Evolutionary conservation across 1,140 invertebrate genomes (phyloP), one percentile per base, ranked within the genome.

Genomic region (Pectinophora gossypiella): DNA sequence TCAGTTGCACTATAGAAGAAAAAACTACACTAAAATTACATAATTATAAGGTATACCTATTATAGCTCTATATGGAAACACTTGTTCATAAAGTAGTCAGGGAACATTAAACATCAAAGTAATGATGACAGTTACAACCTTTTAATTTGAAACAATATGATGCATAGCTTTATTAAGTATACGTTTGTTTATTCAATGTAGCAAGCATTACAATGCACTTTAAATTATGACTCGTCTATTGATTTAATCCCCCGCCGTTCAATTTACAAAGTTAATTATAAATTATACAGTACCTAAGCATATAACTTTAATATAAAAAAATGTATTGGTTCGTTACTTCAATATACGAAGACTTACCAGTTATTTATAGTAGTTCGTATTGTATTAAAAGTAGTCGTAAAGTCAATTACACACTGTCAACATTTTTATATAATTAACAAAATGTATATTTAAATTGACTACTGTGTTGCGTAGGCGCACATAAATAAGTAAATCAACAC

Each of bases 401-500:
- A 44, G 9, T 21, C 12, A 20, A 2, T 20, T 20, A 20, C 16
- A 13, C 38, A 40, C 16, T 13, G 18, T 16, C 38, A 40, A 40
- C 13, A 16, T 40, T 40, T 16, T 40, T 19, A 44, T 10, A 15
- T 21, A 21, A 44, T 44, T 44, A 44, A 19, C 5, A 44, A 38
- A 7, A 44, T 44, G 19, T 44, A 44, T 44, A 44, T 44, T 44
- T 13, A 44, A 44, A 44, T 20, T 53, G 51, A 49, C 46, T 53
- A 27, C 23, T 35, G 19, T 51, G 35, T 18, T 58, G 73, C 68
- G 69, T 66, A 59, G 63, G 64, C 69, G 72, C 74, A 56, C 4
- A 56, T 58, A 63, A 61, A 76, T 74, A 64, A 64, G 73, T 78
- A 77, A 74, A 75, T 76, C 73, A 68, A 63, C 59, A 47, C 50